Evolutionary conservation across 1,140 invertebrate species (phyloP).

Genomic region (Steinernema khuongi): DNA sequence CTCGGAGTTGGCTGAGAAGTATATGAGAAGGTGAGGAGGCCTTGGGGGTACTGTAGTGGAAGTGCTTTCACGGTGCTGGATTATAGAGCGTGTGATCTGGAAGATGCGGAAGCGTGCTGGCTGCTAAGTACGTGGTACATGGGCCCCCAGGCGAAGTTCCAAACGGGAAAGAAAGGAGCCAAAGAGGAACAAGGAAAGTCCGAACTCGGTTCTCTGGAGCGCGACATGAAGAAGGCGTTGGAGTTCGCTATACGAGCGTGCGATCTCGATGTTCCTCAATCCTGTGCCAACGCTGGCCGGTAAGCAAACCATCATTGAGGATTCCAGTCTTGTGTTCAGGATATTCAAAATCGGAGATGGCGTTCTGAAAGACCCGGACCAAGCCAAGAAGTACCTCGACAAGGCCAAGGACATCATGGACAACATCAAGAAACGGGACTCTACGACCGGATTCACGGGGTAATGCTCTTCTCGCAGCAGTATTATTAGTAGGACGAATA

Average conservation of each 20-base stretch:
- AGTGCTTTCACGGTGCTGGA: too few relatives aligned
- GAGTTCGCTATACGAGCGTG: conserved; percentile 49
- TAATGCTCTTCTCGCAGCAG: conserved; percentile 24
- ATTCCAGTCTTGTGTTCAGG: conserved; percentile 29
- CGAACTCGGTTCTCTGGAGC: conserved; percentile 34
- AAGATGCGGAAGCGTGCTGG: conserved; percentile 55
- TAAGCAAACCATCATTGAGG: conserved; percentile 27
- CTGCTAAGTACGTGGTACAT: conserved; percentile 53
- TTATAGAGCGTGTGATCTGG: conserved; percentile 52
- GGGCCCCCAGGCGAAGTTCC: conserved; percentile 39
- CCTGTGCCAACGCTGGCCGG: conserved; percentile 47
- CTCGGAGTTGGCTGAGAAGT: conserved; percentile 42
- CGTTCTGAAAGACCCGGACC: conserved; percentile 49
- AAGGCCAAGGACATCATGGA: conserved; percentile 48
- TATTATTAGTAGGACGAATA: too few relatives aligned
- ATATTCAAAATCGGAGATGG: conserved; percentile 53
- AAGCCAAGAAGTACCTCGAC: conserved; percentile 48
- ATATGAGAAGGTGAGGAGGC: conserved; percentile 45
- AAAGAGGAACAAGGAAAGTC: conserved; percentile 25
- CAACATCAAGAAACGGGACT: conserved; percentile 39
- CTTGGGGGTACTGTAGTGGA: not conserved
- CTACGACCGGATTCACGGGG: conserved; percentile 48
- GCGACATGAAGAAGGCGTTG: conserved; percentile 52
- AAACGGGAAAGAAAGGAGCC: not conserved
- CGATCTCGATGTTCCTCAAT: conserved; percentile 45